phyloP scores from a whole-genome alignment of 2,888 invertebrate genomes.

The Helicoverpa assulta region DNA sequence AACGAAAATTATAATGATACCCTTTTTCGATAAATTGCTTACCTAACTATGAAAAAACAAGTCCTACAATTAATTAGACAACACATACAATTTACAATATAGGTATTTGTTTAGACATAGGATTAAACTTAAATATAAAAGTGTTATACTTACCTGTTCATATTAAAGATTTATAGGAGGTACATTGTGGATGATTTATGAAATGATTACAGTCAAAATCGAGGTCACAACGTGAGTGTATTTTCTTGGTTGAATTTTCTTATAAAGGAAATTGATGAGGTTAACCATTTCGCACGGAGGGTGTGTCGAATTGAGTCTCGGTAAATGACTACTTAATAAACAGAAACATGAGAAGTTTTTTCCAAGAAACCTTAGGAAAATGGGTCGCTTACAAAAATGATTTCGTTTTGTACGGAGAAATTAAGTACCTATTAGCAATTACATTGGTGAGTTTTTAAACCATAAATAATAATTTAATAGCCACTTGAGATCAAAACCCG shows the following conservation, averaged over 20 bases:
- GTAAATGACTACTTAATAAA: constrained; percentile 18
- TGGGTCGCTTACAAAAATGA: neutral
- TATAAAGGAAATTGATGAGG: constrained; percentile 29
- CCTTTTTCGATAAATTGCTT: no score
- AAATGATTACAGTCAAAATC: constrained; percentile 17
- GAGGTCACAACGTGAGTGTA: neutral
- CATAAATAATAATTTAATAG: neutral
- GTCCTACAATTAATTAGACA: no score
- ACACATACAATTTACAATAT: no score
- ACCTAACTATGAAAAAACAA: no score
- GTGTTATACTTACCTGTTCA: no score
- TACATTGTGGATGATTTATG: neutral
- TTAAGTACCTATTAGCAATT: neutral
- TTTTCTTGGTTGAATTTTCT: constrained; percentile 7
- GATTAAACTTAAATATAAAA: no score
- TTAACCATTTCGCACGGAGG: constrained; percentile 9
- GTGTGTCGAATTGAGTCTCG: constrained; percentile 18
- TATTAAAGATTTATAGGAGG: no score
- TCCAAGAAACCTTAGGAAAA: constrained; percentile 14
- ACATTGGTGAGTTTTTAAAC: neutral
- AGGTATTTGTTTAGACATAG: no score
- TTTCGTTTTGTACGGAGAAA: neutral
- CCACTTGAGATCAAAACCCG: neutral
- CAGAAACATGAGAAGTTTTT: constrained; percentile 7
- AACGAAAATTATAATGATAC: no score